Evolutionary conservation across 2,888 invertebrate species (phyloP).

Genomic region (Hyppa rectilinea): DNA sequence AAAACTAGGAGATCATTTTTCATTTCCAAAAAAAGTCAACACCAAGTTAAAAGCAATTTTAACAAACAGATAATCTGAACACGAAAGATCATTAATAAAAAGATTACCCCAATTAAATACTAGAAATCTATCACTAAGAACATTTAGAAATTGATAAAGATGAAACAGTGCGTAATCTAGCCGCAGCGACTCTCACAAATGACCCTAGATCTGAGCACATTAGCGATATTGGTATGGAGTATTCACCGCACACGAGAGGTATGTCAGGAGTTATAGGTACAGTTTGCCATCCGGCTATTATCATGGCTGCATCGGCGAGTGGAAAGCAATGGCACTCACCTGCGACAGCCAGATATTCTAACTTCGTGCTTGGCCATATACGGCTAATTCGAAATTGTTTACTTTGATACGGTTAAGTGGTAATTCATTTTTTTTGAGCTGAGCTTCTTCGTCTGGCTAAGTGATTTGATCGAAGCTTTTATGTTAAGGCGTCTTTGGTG

Average conservation of each 20-base stretch:
- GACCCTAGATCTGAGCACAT: conserved; percentile 53
- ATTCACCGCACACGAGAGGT: conserved; percentile 30
- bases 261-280: conserved; percentile 51
- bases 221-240: conserved; percentile 47
- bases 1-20: background rate
- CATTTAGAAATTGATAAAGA: conserved; percentile 51
- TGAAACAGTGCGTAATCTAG: conserved; percentile 44
- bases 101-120: conserved; percentile 30
- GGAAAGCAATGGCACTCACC: conserved; percentile 62
- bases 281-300: conserved; percentile 59
- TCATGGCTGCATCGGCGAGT: conserved; percentile 59
- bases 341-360: conserved; percentile 54
- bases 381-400: conserved; percentile 61
- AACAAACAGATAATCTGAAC: conserved; percentile 5
- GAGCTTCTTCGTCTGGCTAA: conserved; percentile 2
- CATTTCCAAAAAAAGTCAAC: conserved; percentile 10
- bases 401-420: conserved; percentile 56
- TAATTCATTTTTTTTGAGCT: conserved; percentile 38
- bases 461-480: conserved; percentile 3
- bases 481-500: background rate
- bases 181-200: conserved; percentile 48
- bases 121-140: conserved; percentile 37
- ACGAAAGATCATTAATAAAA: conserved; percentile 22
- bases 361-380: conserved; percentile 64
- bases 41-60: conserved; percentile 24